Evolutionary conservation across 1,140 invertebrate genomes (phyloP).

Genomic region (Sitodiplosis mosellana): DNA sequence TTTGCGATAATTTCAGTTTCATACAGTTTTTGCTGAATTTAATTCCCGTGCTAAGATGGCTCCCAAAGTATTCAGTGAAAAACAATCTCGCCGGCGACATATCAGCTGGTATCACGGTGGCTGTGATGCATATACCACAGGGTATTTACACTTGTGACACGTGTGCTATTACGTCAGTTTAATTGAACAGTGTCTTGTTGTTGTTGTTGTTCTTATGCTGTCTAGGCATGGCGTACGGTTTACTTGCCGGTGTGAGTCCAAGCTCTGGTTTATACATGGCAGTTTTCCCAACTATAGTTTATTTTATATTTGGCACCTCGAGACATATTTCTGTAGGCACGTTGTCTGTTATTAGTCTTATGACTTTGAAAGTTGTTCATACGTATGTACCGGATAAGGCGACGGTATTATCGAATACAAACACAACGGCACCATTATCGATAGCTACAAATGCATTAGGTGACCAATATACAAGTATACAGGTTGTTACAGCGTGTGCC

Average conservation of each 20-base stretch:
- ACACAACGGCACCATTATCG: not conserved
- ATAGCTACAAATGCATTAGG: not conserved
- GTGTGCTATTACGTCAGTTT: not conserved
- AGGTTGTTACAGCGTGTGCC: constrained; percentile 18
- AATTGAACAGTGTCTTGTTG: not conserved
- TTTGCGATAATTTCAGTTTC: constrained; percentile 16
- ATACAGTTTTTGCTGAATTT: constrained; percentile 17
- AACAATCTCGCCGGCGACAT: constrained; percentile 44
- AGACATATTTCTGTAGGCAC: constrained; percentile 85
- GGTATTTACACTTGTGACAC: constrained; percentile 33
- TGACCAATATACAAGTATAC: constrained; percentile 8
- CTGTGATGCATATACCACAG: constrained; percentile 89
- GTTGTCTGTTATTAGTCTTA: constrained; percentile 73
- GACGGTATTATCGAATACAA: not conserved
- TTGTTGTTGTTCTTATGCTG: constrained; percentile 8
- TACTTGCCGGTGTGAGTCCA: constrained; percentile 70
- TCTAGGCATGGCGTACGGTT: constrained; percentile 78
- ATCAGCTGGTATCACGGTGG: constrained; percentile 65
- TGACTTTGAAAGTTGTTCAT: constrained; percentile 63
- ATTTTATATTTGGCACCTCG: constrained; percentile 81
- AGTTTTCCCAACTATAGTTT: constrained; percentile 80
- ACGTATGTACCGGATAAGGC: constrained; percentile 10
- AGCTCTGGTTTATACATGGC: constrained; percentile 88
- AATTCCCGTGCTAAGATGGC: constrained; percentile 47
- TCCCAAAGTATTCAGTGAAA: constrained; percentile 47